phyloP scores from a whole-genome alignment of 2,113 vertebrate species.

The Nicator chloris region DNA sequence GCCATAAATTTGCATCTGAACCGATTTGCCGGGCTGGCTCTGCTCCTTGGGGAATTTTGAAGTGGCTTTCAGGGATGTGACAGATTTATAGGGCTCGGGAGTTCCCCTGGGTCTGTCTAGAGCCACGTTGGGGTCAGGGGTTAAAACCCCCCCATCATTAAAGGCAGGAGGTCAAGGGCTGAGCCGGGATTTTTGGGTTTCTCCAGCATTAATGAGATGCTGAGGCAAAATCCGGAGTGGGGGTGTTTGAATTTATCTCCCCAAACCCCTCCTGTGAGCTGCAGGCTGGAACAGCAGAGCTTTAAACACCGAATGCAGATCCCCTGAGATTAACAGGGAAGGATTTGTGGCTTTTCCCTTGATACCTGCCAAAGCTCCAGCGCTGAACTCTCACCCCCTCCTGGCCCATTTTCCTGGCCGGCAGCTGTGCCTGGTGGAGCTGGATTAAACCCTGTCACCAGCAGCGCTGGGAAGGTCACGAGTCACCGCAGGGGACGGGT shows the following conservation, averaged over 20 bases:
- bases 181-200: background rate
- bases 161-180: background rate
- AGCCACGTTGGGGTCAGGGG: accelerated
- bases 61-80: background rate
- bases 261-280: accelerated
- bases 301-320: accelerated
- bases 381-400: background rate
- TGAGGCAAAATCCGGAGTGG: accelerated
- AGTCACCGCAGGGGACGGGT: accelerated
- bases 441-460: background rate
- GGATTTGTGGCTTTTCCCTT: background rate
- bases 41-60: background rate
- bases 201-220: background rate
- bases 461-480: background rate
- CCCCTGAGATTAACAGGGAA: background rate
- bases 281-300: background rate
- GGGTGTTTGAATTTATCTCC: accelerated
- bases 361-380: background rate
- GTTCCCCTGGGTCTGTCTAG: background rate
- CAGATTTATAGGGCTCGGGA: background rate
- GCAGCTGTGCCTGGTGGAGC: background rate
- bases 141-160: accelerated
- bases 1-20: background rate
- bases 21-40: accelerated
- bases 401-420: background rate